Percentiles rank a stretch among this genome's conserved stretches.
Conservation (phyloP, 2,888 invertebrate species). For the Temnothorax unifasciatus region DNA sequence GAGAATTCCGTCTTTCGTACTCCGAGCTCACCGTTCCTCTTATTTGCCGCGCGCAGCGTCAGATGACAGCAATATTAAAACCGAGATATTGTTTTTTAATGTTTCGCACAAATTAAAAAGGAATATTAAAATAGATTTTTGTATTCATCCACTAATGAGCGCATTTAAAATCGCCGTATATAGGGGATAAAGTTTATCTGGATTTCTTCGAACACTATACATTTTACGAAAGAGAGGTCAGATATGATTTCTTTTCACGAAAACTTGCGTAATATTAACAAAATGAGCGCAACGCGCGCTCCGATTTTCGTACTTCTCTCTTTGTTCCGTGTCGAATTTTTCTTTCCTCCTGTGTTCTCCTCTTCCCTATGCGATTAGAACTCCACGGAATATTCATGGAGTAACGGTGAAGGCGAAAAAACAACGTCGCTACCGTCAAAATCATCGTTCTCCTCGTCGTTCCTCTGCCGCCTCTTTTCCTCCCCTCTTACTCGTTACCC, state of each 20-base stretch:
- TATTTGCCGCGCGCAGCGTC: background rate
- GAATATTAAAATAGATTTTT: background rate
- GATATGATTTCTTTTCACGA: background rate
- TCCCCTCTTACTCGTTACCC: conserved; percentile 43
- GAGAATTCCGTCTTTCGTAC: background rate
- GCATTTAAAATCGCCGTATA: background rate
- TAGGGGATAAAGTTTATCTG: background rate
- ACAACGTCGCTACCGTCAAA: conserved; percentile 59
- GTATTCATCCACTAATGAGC: background rate
- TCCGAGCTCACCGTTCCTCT: background rate
- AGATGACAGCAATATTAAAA: background rate
- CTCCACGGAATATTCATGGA: conserved; percentile 71
- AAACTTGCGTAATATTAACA: background rate
- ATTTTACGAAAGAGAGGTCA: background rate
- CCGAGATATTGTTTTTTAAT: background rate
- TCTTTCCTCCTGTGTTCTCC: background rate
- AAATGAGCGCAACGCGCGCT: background rate
- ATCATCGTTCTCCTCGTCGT: conserved; percentile 53
- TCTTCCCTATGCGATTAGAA: conserved; percentile 27
- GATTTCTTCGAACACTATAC: background rate
- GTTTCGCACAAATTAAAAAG: background rate
- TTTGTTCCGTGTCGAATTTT: conserved; percentile 17
- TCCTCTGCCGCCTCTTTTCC: conserved; percentile 46
- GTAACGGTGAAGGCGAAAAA: conserved; percentile 64
- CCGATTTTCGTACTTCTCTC: conserved; percentile 2